Evolutionary conservation across 2,888 invertebrate species (phyloP), one percentile per base, ranked within the genome.

Genomic region (Falcaria lacertinaria): DNA sequence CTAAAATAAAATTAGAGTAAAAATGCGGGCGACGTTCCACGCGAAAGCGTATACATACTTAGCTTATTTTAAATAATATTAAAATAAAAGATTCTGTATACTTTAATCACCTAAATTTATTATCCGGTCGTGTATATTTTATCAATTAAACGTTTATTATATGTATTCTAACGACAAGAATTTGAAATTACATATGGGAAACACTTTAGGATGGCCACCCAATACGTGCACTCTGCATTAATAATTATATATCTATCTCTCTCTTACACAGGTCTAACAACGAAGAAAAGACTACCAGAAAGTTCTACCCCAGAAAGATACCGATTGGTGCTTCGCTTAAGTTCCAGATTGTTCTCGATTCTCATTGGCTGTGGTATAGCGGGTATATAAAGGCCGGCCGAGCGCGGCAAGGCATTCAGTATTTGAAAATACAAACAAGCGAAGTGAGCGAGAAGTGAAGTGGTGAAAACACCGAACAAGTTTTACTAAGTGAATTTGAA

Each of bases 381-480:
- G 54, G 48, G 60, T 77, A 79, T 75, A 74, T 67, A 78, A 75
- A 54, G 45, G 22, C 37, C 25, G 19, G n/a, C 38, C 7, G 44
- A 71, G 67, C 70, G 78, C 82, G 81, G 56, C 64, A 80, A 80
- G 34, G 43, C 64, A 78, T 74, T 69, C 74, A 79, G 69, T 75
- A 74, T 81, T 82, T 72, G 70, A 80, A 83, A 70, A 67, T 35
- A 61, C 60, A 57, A 64, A 50, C 62, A 64, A 79, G 66, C 47
- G 58, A 70, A 61, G 42, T 52, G 60, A 64, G 11, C 28, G 11
- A 48, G 41, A 56, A 48, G 52, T 57, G 51, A 52, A 48, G 54
- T 55, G 64, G 74, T 70, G 59, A 44, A 61, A 66, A 59, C 52
- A 63, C 60, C 56, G 53, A 62, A 45, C 48, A 37, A 41, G 45